Evolutionary conservation across 2,113 vertebrate species (phyloP).

Genomic region (Prinia subflava): DNA sequence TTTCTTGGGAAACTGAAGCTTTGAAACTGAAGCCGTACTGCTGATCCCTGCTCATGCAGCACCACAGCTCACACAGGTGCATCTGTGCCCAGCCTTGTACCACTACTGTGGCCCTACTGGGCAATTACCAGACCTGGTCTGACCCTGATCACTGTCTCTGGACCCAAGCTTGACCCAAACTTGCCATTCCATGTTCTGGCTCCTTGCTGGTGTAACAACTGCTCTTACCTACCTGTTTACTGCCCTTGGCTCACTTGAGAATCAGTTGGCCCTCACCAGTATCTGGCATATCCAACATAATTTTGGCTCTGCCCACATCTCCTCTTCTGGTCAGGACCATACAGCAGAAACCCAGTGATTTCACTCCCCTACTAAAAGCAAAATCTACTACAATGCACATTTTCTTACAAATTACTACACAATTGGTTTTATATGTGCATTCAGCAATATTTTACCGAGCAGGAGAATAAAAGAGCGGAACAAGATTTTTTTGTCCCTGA

Average conservation of each 20-base stretch:
- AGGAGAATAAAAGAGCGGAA: not conserved
- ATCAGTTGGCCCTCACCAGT: not conserved
- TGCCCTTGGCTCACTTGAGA: not conserved
- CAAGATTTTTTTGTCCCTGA: not conserved
- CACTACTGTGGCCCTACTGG: not conserved
- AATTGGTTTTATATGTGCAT: not conserved
- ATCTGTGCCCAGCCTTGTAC: rapidly evolving
- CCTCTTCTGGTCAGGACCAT: not conserved
- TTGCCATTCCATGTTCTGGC: not conserved
- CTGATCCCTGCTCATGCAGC: not conserved
- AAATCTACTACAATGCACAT: not conserved
- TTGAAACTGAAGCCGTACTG: rapidly evolving
- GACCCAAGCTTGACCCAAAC: not conserved
- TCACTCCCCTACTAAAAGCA: not conserved
- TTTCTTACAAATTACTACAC: constrained; percentile 17
- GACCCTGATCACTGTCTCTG: not conserved
- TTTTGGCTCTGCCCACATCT: not conserved
- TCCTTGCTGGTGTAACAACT: not conserved
- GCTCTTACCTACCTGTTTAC: not conserved
- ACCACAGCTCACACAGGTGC: not conserved
- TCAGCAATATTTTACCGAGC: not conserved
- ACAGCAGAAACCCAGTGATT: not conserved
- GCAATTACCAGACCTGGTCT: not conserved
- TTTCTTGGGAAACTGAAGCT: not conserved
- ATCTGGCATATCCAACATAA: not conserved